phyloP scores from a whole-genome alignment of 2,113 vertebrate genomes.

The Talpa occidentalis region DNA sequence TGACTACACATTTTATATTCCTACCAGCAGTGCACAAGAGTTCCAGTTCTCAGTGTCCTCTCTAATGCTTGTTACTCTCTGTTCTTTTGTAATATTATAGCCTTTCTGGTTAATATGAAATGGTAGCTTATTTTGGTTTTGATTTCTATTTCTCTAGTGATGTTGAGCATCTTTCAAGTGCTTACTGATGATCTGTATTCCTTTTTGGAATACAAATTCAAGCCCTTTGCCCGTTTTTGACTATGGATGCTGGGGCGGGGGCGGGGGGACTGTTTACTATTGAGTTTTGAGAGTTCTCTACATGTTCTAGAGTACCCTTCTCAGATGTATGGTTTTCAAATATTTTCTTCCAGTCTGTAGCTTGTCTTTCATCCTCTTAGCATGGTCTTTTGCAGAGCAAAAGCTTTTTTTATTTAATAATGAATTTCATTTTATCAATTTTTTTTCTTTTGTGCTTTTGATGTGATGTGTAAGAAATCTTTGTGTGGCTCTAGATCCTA shows the following conservation, averaged over 20 bases:
- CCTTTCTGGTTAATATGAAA: neutral
- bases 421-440: neutral
- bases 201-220: neutral
- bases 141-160: neutral
- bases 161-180: neutral
- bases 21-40: neutral
- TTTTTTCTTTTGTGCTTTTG: constrained; percentile 20
- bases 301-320: neutral
- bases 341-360: neutral
- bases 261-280: neutral
- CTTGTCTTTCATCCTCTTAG: constrained; percentile 26
- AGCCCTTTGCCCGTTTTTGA: neutral
- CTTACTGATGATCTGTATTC: neutral
- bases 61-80: neutral
- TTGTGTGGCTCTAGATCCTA: constrained; percentile 7
- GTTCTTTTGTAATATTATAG: neutral
- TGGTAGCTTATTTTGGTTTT: neutral
- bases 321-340: neutral
- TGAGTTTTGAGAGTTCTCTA: neutral
- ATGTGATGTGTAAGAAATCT: neutral
- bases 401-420: neutral
- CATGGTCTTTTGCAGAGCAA: neutral
- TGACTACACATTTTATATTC: neutral
- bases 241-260: neutral
- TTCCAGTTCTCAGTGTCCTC: neutral